Evolutionary conservation across 2,113 vertebrate species (phyloP), one percentile per base, ranked within the genome.

Genomic region (Emydura subglobosa): DNA sequence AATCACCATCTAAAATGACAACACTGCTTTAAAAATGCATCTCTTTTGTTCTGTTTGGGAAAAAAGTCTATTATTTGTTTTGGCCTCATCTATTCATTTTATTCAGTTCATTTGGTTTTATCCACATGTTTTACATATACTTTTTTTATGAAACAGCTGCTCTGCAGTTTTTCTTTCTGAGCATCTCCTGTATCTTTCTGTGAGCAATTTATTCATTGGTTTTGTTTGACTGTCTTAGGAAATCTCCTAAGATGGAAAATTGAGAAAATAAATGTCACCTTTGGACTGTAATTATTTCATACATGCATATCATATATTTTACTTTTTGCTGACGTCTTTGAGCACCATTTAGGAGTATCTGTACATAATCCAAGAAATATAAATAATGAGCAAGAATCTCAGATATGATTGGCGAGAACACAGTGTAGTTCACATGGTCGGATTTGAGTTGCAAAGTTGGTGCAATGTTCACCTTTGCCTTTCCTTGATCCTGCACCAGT

Each of bases 321-420:
- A 0, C 0, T 31, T n/a, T 91, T 47, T 88, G 55, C 61, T 39
- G 88, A 27, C 65, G 81, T 65, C 50, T 81, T 89, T 87, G 68
- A 5, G 61, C 34, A 34, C 29, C 31, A n/a, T 25, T 34, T 65
- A n/a, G 61, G 12, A 87, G 27, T 78, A 87, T 47, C 84, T 0
- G 0, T 27, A 11, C 49, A 39, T 89, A 72, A 80, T 89, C 76
- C 83, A 91, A 85, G 9, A 83, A 89, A 54, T 6, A 2, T 3
- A 39, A 39, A 94, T 19, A 95, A 74, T 0, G 0, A 24, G 50
- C 72, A 50, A 78, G 86, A 95, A 85, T 74, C 89, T 95, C 82
- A 92, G 94, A 96, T 57, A 34, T 85, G 65, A 94, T 96, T 96
- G 89, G 91, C 95, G 49, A 92, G 6, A 31, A 92, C 7, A 9